Evolutionary conservation across 1,140 invertebrate genomes (phyloP).

Genomic region (Lordiphosa collinella): DNA sequence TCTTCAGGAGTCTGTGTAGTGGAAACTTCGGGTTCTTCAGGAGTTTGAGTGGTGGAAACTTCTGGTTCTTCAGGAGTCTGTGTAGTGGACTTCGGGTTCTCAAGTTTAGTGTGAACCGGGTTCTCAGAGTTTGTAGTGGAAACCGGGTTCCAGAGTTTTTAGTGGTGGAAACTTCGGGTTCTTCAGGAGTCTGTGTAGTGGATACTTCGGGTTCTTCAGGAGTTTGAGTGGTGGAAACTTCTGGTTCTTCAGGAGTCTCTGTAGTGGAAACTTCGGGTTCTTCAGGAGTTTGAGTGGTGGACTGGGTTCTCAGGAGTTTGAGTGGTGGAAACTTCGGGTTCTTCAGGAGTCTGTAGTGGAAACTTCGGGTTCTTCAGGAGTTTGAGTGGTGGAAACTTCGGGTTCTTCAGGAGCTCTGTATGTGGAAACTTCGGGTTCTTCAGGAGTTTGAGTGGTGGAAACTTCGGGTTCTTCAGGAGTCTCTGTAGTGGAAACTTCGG

Average conservation of each 20-base stretch:
- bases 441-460: not conserved
- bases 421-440: not conserved
- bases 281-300: not conserved
- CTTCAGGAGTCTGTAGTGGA: not conserved
- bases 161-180: not conserved
- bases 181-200: not conserved
- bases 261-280: constrained; percentile 6
- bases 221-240: not conserved
- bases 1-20: constrained; percentile 13
- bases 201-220: not conserved
- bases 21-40: constrained; percentile 2
- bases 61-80: constrained; percentile 1
- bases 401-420: not conserved
- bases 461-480: not conserved
- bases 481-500: not conserved
- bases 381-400: not conserved
- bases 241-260: constrained; percentile 4
- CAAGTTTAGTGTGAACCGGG: too few species aligned
- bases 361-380: not conserved
- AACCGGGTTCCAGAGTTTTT: too few species aligned
- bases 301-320: not conserved
- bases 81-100: not conserved
- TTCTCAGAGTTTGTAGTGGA: too few species aligned
- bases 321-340: not conserved
- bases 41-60: not conserved